Percentiles rank a stretch among this genome's conserved stretches.
phyloP scores from a whole-genome alignment of 2,797 vertebrate species.

The Macropodus opercularis region DNA sequence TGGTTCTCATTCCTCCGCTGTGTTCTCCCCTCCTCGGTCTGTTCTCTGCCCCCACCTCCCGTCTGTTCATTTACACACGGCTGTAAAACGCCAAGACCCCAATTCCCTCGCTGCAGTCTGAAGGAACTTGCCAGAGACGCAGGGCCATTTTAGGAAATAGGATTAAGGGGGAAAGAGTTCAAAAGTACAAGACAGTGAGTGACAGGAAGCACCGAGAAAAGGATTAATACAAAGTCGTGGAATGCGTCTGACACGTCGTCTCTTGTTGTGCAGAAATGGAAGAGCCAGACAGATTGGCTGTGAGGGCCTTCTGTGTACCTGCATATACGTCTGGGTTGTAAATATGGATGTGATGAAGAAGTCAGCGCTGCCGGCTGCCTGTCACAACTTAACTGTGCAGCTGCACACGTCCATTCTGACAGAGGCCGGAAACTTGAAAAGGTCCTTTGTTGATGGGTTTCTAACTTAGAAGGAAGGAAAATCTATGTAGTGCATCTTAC shows the following conservation, averaged over 20 bases:
- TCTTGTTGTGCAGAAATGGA: slow-evolving; percentile 38
- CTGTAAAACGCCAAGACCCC: slow-evolving; percentile 36
- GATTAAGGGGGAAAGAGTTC: slow-evolving; percentile 67
- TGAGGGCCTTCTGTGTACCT: slow-evolving; percentile 39
- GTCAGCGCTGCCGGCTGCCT: slow-evolving; percentile 48
- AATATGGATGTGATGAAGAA: slow-evolving; percentile 67
- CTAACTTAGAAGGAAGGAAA: slow-evolving; percentile 26
- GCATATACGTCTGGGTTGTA: slow-evolving; percentile 46
- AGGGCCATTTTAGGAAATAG: slow-evolving; percentile 65
- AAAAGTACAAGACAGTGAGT: slow-evolving; percentile 50
- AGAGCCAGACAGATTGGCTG: slow-evolving; percentile 52
- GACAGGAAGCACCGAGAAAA: slow-evolving; percentile 37
- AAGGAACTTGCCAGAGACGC: slow-evolving; percentile 46
- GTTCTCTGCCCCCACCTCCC: background rate
- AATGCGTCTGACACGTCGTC: slow-evolving; percentile 59
- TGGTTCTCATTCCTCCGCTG: background rate
- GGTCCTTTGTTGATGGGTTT: slow-evolving; percentile 57
- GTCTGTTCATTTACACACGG: slow-evolving; percentile 54
- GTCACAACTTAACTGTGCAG: slow-evolving; percentile 55
- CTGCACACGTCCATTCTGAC: slow-evolving; percentile 48
- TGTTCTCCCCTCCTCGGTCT: background rate
- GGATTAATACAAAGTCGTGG: slow-evolving; percentile 50
- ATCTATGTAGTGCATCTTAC: slow-evolving; percentile 24
- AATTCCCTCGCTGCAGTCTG: slow-evolving; percentile 47
- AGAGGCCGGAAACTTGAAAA: slow-evolving; percentile 54